Evolutionary conservation across 2,888 invertebrate species (phyloP).

Genomic region (Drosophila austrosaltans): DNA sequence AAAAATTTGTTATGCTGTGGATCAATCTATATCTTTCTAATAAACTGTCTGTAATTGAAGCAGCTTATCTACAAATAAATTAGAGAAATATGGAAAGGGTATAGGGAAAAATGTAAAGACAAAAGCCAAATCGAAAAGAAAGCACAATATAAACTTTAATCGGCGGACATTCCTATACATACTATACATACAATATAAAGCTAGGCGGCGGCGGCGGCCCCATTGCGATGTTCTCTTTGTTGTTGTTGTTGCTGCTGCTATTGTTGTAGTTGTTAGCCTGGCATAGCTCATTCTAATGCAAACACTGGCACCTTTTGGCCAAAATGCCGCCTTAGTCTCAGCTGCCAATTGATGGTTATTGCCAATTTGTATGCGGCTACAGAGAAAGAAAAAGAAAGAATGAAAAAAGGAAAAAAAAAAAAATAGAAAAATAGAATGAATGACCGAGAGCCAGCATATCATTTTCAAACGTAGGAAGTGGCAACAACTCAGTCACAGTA

Average conservation of each 20-base stretch:
- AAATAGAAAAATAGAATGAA: neutral
- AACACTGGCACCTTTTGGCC: constrained; percentile 55
- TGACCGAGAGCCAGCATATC: constrained; percentile 62
- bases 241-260: neutral
- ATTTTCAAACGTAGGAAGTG: constrained; percentile 58
- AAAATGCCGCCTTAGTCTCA: constrained; percentile 41
- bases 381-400: constrained; percentile 15
- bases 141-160: constrained; percentile 64
- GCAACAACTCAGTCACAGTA: constrained; percentile 29
- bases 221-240: constrained; percentile 2
- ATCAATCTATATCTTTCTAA: too few species aligned
- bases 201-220: constrained; percentile 1
- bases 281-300: constrained; percentile 77
- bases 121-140: constrained; percentile 54
- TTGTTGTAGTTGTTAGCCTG: constrained; percentile 17
- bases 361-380: constrained; percentile 72
- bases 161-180: constrained; percentile 68
- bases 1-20: too few species aligned
- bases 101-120: constrained; percentile 43
- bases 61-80: too few species aligned
- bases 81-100: constrained; percentile 21
- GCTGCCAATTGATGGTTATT: constrained; percentile 76
- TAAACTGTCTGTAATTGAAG: too few species aligned
- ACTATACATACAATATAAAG: neutral
- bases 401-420: neutral